Evolutionary conservation across 1,140 invertebrate genomes (phyloP).

Genomic region (Zaprionus camerounensis): DNA sequence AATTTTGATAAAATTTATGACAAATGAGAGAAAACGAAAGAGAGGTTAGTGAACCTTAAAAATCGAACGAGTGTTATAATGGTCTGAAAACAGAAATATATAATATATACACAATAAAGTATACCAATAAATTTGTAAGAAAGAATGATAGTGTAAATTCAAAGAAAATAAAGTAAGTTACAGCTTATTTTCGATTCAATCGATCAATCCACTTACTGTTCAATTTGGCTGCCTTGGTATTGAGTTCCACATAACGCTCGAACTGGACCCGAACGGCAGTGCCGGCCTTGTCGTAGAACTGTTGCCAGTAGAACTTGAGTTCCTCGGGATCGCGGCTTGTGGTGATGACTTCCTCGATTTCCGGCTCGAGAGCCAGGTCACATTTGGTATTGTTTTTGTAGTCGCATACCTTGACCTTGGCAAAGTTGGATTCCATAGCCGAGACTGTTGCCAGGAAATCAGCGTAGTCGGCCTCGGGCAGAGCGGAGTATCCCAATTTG

Average conservation of each 20-base stretch:
- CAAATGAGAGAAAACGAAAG: neutral
- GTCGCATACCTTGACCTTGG: slow-evolving; percentile 92
- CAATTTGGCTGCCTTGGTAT: slow-evolving; percentile 91
- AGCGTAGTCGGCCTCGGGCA: slow-evolving; percentile 88
- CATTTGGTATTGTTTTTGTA: slow-evolving; percentile 88
- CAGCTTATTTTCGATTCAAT: too few relatives aligned
- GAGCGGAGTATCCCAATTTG: slow-evolving; percentile 88
- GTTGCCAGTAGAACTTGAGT: slow-evolving; percentile 90
- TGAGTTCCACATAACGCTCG: slow-evolving; percentile 89
- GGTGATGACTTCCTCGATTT: slow-evolving; percentile 89
- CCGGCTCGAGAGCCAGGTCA: slow-evolving; percentile 90
- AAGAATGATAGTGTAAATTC: neutral
- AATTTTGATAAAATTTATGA: neutral
- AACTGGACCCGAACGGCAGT: slow-evolving; percentile 89
- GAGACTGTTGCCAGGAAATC: slow-evolving; percentile 88
- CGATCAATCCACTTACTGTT: slow-evolving; percentile 85
- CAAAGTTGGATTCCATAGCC: slow-evolving; percentile 92
- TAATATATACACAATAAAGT: too few relatives aligned
- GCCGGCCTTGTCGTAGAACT: slow-evolving; percentile 91
- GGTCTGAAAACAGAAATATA: too few relatives aligned
- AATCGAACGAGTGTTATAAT: too few relatives aligned
- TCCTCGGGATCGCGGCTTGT: slow-evolving; percentile 90
- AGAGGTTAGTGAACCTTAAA: neutral
- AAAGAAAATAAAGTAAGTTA: neutral
- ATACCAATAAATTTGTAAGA: too few relatives aligned